Evolutionary conservation across 1,140 invertebrate genomes (phyloP), one percentile per base, ranked within the genome.

Genomic region (Drusus annulatus): DNA sequence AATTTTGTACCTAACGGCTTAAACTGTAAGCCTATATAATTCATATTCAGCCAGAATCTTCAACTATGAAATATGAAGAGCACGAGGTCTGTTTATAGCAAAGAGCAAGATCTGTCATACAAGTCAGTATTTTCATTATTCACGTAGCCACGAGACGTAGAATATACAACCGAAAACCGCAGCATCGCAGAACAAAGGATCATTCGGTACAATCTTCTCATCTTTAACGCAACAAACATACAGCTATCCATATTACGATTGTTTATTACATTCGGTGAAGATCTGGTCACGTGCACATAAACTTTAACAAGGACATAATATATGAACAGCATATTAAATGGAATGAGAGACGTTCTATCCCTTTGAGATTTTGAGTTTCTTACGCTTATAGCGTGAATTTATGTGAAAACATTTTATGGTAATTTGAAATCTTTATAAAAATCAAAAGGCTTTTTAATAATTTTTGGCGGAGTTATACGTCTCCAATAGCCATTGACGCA

Each of bases 81-180:
- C 13, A 17, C 51, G 52, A 21, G 21, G 17, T 17, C 69, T 28
- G 23, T 52, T 17, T 74, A 23, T 36, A 56, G 50, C 17, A n/a
- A 6, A 25, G 60, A 23, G 56, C 23, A 17, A 54, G 21, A 65
- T 77, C 81, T 78, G 81, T 82, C 81, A 82, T 80, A 78, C 69
- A 71, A 73, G 51, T 60, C 65, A 69, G 75, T 76, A 71, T 80
- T 80, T 82, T 80, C 81, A 82, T 82, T 82, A 80, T 82, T 82
- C 78, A 82, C 78, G 23, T 25, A 31, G 73, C 74, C 76, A 36
- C 62, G 69, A 56, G 63, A 78, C 76, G 75, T 77, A 63, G 51
- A 31, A 76, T 63, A 77, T 60, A 77, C 54, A 50, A 65, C 75
- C 76, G 16, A 63, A 52, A 36, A 50, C 76, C 76, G 63, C 75